Conservation (phyloP, 2,888 invertebrate species). For the Lasioglossum figueresi region DNA sequence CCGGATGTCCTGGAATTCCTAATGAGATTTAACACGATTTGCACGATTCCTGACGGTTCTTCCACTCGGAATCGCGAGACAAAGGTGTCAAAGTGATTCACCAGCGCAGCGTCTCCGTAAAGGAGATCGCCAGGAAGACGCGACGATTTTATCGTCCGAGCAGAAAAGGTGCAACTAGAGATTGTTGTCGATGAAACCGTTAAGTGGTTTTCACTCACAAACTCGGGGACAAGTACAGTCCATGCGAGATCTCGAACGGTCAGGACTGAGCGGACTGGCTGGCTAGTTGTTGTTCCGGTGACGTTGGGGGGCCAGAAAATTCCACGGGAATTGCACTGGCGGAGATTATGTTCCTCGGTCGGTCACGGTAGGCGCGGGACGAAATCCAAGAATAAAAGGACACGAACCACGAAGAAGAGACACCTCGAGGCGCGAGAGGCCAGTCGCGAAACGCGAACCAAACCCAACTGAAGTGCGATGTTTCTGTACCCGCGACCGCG, state of each 20-base stretch:
- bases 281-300: background rate
- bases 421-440: conserved; percentile 56
- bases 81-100: background rate
- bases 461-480: conserved; percentile 80
- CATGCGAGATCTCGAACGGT: conserved; percentile 26
- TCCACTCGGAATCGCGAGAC: background rate
- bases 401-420: conserved; percentile 19
- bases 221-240: conserved; percentile 35
- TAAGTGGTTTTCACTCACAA: conserved; percentile 43
- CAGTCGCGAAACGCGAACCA: conserved; percentile 80
- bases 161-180: background rate
- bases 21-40: background rate
- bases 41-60: background rate
- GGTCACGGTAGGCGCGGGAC: conserved; percentile 12
- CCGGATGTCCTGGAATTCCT: background rate
- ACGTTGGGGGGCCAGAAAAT: too few relatives aligned
- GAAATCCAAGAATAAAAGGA: conserved; percentile 21
- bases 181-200: background rate
- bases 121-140: background rate
- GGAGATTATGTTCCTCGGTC: background rate
- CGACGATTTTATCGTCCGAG: background rate
- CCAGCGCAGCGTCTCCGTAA: background rate
- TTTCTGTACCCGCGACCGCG: conserved; percentile 78
- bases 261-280: background rate
- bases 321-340: conserved; percentile 22